A percentile compares a stretch with the other conserved stretches of the same genome.
phyloP scores from a whole-genome alignment of 2,888 invertebrate genomes.

The Conistra vaccinii region DNA sequence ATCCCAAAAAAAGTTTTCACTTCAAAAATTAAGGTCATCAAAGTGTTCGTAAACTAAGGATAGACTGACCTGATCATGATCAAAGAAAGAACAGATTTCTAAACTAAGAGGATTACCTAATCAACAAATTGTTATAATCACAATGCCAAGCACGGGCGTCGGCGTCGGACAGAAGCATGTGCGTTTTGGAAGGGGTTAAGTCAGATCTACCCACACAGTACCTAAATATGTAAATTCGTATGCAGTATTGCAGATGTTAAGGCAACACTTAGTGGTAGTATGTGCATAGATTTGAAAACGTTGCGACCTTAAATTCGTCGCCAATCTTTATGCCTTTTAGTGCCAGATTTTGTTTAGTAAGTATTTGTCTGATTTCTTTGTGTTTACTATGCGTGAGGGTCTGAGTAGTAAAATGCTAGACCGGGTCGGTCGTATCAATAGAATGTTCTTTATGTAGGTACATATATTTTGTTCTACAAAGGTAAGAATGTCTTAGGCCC shows the following conservation, averaged over 20 bases:
- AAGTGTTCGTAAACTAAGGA: slow-evolving; percentile 14
- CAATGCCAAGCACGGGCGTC: slow-evolving; percentile 73
- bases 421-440: slow-evolving; percentile 6
- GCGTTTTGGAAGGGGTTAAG: slow-evolving; percentile 74
- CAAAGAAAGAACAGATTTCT: slow-evolving; percentile 70
- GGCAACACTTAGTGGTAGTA: slow-evolving; percentile 58
- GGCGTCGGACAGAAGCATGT: slow-evolving; percentile 26
- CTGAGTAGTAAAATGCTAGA: slow-evolving; percentile 7
- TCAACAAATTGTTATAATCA: slow-evolving; percentile 73
- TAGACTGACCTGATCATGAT: slow-evolving; percentile 42
- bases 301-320: slow-evolving; percentile 31
- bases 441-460: neutral
- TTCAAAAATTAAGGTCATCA: neutral
- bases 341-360: slow-evolving; percentile 12
- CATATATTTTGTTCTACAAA: neutral
- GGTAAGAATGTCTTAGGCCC: neutral
- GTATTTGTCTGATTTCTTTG: slow-evolving; percentile 5
- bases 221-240: slow-evolving; percentile 74
- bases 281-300: slow-evolving; percentile 56
- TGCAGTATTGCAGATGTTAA: slow-evolving; percentile 72
- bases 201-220: slow-evolving; percentile 61
- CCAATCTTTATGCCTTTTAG: slow-evolving; percentile 24
- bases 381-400: slow-evolving; percentile 10
- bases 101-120: slow-evolving; percentile 73
- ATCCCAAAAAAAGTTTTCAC: too few relatives aligned